Evolutionary conservation across 2,113 vertebrate species (phyloP).

Genomic region (Martes martes): DNA sequence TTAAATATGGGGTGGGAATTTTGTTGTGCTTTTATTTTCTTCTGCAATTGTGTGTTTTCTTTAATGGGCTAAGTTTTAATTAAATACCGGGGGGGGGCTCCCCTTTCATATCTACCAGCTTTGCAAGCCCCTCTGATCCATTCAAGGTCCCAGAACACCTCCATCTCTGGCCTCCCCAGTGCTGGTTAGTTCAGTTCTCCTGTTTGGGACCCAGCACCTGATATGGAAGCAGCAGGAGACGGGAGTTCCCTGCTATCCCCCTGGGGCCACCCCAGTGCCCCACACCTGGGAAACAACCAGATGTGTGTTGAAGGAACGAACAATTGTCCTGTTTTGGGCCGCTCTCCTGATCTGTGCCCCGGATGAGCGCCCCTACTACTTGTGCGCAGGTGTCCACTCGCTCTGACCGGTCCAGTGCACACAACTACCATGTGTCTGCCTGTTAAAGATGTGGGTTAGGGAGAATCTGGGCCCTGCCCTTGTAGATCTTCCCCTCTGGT

Average conservation of each 20-base stretch:
- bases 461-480: background rate
- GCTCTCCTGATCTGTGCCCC: background rate
- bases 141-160: background rate
- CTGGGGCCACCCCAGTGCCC: background rate
- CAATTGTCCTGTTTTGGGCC: background rate
- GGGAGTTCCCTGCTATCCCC: background rate
- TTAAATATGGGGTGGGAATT: slow-evolving; percentile 20
- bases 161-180: background rate
- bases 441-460: background rate
- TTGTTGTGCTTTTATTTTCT: slow-evolving; percentile 64
- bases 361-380: too few species aligned
- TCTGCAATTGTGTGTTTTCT: slow-evolving; percentile 64
- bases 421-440: background rate
- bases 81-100: slow-evolving; percentile 4
- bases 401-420: background rate
- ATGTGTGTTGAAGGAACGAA: background rate
- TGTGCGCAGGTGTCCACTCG: fast-evolving
- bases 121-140: background rate
- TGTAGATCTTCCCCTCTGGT: background rate
- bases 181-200: background rate
- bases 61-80: slow-evolving; percentile 70
- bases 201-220: background rate
- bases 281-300: background rate
- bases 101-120: background rate
- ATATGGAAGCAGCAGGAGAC: background rate